Percentiles rank a stretch among this genome's conserved stretches.
Evolutionary conservation across 2,888 invertebrate genomes (phyloP).

Genomic region (Pediacus dermestoides): DNA sequence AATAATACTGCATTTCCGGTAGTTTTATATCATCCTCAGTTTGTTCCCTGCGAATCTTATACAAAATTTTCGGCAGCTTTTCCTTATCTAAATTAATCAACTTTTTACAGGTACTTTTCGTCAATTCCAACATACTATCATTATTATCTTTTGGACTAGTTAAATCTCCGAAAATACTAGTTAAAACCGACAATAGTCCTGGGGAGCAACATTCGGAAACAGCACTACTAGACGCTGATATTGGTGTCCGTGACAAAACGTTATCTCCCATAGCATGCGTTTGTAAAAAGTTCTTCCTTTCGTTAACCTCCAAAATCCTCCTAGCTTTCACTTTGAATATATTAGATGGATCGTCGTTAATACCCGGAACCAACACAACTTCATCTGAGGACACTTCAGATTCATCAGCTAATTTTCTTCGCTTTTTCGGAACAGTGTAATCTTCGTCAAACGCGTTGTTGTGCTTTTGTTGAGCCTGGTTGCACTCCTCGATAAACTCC

Average conservation of each 20-base stretch:
- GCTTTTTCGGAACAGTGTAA: constrained; percentile 33
- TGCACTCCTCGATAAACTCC: constrained; percentile 23
- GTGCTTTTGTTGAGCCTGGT: constrained; percentile 1
- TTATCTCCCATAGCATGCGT: no score
- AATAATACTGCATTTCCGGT: no score
- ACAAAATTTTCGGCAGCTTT: constrained; percentile 18
- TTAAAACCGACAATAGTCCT: not conserved
- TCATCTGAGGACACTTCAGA: constrained; percentile 6
- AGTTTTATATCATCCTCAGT: no score
- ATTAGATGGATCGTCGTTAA: not conserved
- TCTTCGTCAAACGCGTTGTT: constrained; percentile 23
- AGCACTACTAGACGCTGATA: not conserved
- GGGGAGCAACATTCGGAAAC: not conserved
- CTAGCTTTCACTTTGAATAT: not conserved
- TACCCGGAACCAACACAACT: not conserved
- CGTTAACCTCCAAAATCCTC: not conserved
- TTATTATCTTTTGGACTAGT: constrained; percentile 3
- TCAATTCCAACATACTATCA: constrained; percentile 20
- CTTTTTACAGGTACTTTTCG: constrained; percentile 20
- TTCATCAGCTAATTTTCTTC: constrained; percentile 26
- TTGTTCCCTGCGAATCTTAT: constrained; percentile 1
- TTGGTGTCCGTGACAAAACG: no score
- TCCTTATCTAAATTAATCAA: constrained; percentile 20
- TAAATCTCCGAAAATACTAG: not conserved
- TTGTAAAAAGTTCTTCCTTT: no score